Percentiles rank a stretch among this genome's conserved stretches.
These are phyloP conservation scores for Nysson spinosus DNA, from an alignment of 2,888 invertebrate species.

Conservation along the genomic window DNA sequence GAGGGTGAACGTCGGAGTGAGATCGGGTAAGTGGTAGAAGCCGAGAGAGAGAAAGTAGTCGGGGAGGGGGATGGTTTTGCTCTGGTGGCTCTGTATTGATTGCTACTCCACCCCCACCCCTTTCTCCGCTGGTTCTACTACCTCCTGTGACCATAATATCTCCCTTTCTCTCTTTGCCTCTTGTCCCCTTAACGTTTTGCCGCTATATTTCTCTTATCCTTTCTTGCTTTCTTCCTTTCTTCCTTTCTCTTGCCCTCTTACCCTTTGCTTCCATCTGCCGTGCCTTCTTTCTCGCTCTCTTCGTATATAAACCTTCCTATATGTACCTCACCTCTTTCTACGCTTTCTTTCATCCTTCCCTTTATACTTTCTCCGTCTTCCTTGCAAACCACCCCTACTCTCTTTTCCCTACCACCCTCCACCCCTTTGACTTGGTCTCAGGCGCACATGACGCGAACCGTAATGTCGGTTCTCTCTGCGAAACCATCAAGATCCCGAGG, in stretches of 20 bases:
- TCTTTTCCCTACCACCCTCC: no score
- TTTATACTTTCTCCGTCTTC: constrained; percentile 24
- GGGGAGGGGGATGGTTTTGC: constrained; percentile 74
- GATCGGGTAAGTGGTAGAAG: constrained; percentile 26
- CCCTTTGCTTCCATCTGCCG: constrained; percentile 22
- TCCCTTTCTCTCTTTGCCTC: constrained; percentile 54
- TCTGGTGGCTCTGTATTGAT: constrained; percentile 75
- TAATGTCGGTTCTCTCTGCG: constrained; percentile 55
- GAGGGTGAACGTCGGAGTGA: constrained; percentile 39
- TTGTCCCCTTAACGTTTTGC: constrained; percentile 29
- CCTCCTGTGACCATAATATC: constrained; percentile 57
- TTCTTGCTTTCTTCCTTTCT: constrained; percentile 30
- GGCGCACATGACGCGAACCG: constrained; percentile 46
- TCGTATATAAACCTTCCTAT: constrained; percentile 11
- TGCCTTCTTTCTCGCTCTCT: constrained; percentile 17
- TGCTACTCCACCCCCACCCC: constrained; percentile 68
- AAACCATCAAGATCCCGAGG: constrained; percentile 58
- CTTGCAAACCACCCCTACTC: constrained; percentile 1
- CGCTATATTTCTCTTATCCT: constrained; percentile 11
- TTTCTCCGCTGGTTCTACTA: constrained; percentile 59
- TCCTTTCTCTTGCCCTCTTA: constrained; percentile 40
- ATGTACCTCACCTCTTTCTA: constrained; percentile 22
- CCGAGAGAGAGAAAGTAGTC: constrained; percentile 49
- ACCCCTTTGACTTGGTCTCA: constrained; percentile 22
- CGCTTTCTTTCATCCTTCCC: constrained; percentile 14